Percentiles rank a stretch among this genome's conserved stretches.
These are phyloP conservation scores for Oreochromis tanganicae DNA, from an alignment of 2,113 vertebrate species.

Conservation along the genomic window DNA sequence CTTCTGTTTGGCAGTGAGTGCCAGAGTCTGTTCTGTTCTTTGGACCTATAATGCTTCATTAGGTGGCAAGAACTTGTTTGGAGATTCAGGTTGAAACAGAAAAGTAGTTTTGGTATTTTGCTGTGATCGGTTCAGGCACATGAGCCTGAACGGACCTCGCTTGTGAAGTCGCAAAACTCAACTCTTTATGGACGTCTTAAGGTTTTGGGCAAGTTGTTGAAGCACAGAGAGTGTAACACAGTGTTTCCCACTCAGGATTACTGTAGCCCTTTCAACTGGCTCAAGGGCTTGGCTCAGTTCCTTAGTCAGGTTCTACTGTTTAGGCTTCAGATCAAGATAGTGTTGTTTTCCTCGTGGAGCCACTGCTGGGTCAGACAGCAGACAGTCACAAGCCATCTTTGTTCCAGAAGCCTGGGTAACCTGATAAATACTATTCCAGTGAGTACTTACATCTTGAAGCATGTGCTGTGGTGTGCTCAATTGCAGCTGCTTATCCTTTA, in stretches of 20 bases:
- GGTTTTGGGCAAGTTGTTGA: neutral
- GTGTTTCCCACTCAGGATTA: neutral
- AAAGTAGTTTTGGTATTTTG: neutral
- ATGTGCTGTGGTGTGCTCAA: neutral
- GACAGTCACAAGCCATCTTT: conserved; percentile 1
- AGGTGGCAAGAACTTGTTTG: neutral
- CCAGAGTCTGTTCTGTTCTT: neutral
- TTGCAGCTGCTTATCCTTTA: conserved; percentile 14
- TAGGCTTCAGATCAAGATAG: neutral
- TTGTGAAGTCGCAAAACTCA: neutral
- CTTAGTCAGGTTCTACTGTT: neutral
- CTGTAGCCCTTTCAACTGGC: neutral
- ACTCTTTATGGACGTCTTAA: neutral
- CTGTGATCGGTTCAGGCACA: neutral
- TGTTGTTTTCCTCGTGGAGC: neutral
- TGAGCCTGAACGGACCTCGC: neutral
- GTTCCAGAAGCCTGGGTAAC: neutral
- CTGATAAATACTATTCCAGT: neutral
- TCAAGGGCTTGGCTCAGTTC: neutral
- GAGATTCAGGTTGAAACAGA: neutral
- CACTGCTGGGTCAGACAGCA: neutral
- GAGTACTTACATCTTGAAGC: neutral
- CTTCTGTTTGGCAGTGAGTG: neutral
- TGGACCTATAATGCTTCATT: neutral
- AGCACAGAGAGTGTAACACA: neutral